These are phyloP conservation scores for Hylyphantes graminicola DNA, from an alignment of 1,140 invertebrate genomes.

Conservation along the genomic window DNA sequence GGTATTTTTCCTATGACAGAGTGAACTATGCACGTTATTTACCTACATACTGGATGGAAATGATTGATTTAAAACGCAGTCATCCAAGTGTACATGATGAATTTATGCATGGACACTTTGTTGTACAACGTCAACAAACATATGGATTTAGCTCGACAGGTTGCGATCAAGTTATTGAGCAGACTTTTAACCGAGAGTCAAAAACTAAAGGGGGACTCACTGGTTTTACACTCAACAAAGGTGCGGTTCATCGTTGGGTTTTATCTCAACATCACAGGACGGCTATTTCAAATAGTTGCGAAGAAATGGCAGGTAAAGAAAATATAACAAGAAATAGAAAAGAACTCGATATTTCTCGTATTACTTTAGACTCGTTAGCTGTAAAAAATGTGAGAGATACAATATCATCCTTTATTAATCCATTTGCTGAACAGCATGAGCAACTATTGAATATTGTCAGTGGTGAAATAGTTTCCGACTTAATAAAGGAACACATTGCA, in stretches of 20 bases:
- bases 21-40: constrained; percentile 50
- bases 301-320: neutral
- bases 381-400: neutral
- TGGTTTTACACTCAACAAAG: neutral
- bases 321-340: neutral
- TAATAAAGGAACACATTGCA: neutral
- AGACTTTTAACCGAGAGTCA: constrained; percentile 59
- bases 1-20: constrained; percentile 24
- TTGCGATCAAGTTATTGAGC: constrained; percentile 54
- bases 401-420: neutral
- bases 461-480: neutral
- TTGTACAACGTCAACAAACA: constrained; percentile 28
- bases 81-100: constrained; percentile 8
- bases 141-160: constrained; percentile 4
- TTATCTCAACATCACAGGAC: neutral
- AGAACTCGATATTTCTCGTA: neutral
- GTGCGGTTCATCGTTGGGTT: constrained; percentile 25
- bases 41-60: constrained; percentile 45
- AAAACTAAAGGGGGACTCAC: constrained; percentile 19
- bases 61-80: constrained; percentile 27
- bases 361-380: neutral
- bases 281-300: neutral
- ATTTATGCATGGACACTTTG: constrained; percentile 25
- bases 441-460: neutral
- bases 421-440: neutral